Evolutionary conservation across 2,797 vertebrate genomes (phyloP), one percentile per base, ranked within the genome.

Genomic region (Botia kubotai): DNA sequence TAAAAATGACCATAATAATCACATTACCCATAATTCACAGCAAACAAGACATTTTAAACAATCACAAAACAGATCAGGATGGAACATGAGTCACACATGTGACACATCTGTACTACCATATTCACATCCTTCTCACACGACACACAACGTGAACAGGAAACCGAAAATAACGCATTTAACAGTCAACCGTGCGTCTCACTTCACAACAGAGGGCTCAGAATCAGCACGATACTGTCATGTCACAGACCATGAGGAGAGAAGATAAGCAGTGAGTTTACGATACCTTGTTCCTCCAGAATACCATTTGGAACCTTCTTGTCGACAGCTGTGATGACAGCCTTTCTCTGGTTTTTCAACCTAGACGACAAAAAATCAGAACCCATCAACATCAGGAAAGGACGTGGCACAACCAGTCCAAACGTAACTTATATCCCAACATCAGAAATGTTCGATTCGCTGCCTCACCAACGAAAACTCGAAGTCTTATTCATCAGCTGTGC

Each of bases 261-360:
- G 16, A 63, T 26, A 8, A 57, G 62, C 7, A 11, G 11, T 26
- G 1, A 13, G 57, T 4, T 29, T 14, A 67, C 0, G n/a, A 55
- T 95, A 98, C 98, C 98, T 97, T 98, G 97, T 80, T 99, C 97
- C 83, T 99, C 98, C 85, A 98, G 89, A 92, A 98, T 96, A 87
- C 97, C 97, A 90, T 98, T 98, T 5, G 97, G 97, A 89, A 98
- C 94, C 91, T 99, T 99, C 87, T 98, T 97, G 94, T 98, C 97
- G 6, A 93, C 93, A 4, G 94, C 91, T 85, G 89, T 98, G 88
- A 98, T 96, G 79, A 94, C 95, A 0, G 95, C 95, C 90, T 98
- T 98, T 90, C 95, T 93, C 79, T 97, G 96, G 82, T 94, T 97
- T 91, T 94, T 95, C 93, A 97, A 95, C 97, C 98, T 99, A 86